A percentile compares a stretch with the other conserved stretches of the same genome.
Conservation (phyloP, 2,797 vertebrate species). For the Brotula barbata region DNA sequence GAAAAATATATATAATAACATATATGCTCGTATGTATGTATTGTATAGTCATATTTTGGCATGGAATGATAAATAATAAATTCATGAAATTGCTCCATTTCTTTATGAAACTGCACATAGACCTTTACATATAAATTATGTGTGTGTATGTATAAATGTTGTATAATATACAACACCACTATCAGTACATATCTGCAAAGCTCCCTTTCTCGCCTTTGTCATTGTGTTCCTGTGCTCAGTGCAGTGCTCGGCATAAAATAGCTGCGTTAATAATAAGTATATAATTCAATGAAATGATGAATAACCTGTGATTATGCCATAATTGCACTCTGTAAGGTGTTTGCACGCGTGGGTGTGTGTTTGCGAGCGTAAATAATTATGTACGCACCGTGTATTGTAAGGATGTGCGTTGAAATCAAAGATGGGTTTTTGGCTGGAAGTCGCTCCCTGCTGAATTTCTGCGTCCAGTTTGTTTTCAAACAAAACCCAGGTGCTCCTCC, state of each 20-base stretch:
- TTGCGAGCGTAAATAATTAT: conserved; percentile 9
- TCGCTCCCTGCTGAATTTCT: conserved; percentile 2
- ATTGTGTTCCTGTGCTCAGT: not conserved
- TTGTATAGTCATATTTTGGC: not conserved
- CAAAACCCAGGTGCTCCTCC: conserved; percentile 58
- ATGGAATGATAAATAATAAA: not conserved
- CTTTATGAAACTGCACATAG: not conserved
- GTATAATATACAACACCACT: too few species aligned
- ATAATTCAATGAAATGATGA: conserved; percentile 21
- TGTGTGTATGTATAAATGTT: not conserved
- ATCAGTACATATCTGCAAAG: too few species aligned
- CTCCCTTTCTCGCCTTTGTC: too few species aligned
- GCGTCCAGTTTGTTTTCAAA: conserved; percentile 37
- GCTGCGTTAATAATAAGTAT: conserved; percentile 1
- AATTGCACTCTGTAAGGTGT: conserved; percentile 4
- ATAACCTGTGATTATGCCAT: conserved; percentile 5
- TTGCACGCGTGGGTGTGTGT: not conserved
- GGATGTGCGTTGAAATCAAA: too few species aligned
- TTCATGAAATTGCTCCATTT: not conserved
- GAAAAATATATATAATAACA: too few species aligned
- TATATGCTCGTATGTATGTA: too few species aligned
- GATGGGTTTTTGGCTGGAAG: not conserved
- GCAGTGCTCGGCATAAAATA: not conserved
- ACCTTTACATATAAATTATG: not conserved
- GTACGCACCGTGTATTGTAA: not conserved